Percentiles rank a stretch among this genome's conserved stretches.
These are phyloP conservation scores for Eupithecia inturbata DNA, from an alignment of 2,888 invertebrate genomes.

Conservation along the genomic window DNA sequence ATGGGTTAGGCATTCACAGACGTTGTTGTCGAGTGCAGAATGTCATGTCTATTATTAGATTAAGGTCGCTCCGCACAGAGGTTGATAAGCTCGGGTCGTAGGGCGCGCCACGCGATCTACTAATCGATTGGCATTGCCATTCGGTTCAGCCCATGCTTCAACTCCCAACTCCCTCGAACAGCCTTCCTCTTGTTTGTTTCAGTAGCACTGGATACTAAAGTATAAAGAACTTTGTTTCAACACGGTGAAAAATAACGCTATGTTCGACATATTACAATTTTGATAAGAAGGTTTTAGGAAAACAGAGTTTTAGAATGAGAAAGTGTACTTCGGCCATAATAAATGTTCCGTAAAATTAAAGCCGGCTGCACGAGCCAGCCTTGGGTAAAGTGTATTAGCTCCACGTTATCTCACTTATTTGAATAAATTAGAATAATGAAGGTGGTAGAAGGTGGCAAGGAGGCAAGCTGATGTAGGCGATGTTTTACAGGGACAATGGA, in stretches of 20 bases:
- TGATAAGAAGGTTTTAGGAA: slow-evolving; percentile 8
- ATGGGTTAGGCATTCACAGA: slow-evolving; percentile 13
- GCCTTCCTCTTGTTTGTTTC: slow-evolving; percentile 45
- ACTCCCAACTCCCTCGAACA: slow-evolving; percentile 46
- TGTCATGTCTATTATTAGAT: slow-evolving; percentile 71
- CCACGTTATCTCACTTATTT: slow-evolving; percentile 27
- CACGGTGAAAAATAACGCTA: not conserved
- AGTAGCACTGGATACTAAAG: slow-evolving; percentile 33
- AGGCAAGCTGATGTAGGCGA: slow-evolving; percentile 6
- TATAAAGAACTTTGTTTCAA: slow-evolving; percentile 16
- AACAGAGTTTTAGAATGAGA: slow-evolving; percentile 1
- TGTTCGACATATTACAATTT: slow-evolving; percentile 4
- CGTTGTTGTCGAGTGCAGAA: slow-evolving; percentile 51
- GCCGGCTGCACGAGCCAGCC: slow-evolving; percentile 12
- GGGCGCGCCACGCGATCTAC: slow-evolving; percentile 65
- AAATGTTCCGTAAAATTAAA: slow-evolving; percentile 23
- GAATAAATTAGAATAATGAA: slow-evolving; percentile 31
- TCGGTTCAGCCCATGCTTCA: slow-evolving; percentile 42
- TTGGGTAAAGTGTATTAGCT: slow-evolving; percentile 26
- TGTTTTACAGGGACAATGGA: slow-evolving; percentile 19
- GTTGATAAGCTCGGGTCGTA: slow-evolving; percentile 63
- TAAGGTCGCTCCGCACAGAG: slow-evolving; percentile 66
- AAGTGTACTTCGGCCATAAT: slow-evolving; percentile 9
- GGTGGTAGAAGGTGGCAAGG: too few relatives aligned
- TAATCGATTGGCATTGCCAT: slow-evolving; percentile 57